A percentile compares a stretch with the other conserved stretches of the same genome.
Evolutionary conservation across 1,140 invertebrate genomes (phyloP).

Genomic region (Dendrolimus kikuchii): DNA sequence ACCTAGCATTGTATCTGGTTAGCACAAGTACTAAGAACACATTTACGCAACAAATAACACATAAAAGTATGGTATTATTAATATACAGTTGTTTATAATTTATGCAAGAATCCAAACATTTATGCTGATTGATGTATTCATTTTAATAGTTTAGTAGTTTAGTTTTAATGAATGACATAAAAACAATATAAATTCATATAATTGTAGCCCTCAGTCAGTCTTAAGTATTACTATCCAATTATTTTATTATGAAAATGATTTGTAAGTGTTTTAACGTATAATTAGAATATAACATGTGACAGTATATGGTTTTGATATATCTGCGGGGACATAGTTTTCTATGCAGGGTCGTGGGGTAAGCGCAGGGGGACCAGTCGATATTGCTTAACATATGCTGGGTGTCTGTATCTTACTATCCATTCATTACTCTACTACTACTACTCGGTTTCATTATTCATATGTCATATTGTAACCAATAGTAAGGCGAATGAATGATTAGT

Average conservation of each 20-base stretch:
- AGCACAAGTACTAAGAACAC: conserved; percentile 38
- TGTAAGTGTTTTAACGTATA: conserved; percentile 21
- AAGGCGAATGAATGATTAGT: no score
- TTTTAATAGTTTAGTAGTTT: no score
- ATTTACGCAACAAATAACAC: conserved; percentile 44
- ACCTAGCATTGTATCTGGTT: neutral
- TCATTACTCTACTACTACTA: no score
- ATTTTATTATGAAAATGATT: conserved; percentile 26
- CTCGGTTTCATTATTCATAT: no score
- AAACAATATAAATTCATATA: conserved; percentile 20
- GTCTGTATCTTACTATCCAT: no score
- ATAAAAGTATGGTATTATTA: conserved; percentile 34
- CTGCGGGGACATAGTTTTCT: conserved; percentile 4
- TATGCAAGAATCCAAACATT: conserved; percentile 22
- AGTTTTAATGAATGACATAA: conserved; percentile 30
- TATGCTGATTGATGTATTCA: no score
- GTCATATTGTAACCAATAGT: no score
- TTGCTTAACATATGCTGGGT: no score
- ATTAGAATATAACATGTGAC: conserved; percentile 19
- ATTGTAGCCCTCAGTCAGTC: conserved; percentile 43
- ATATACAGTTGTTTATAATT: conserved; percentile 26
- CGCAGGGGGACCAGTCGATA: conserved; percentile 2
- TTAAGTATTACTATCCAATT: conserved; percentile 48
- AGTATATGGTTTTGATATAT: conserved; percentile 10
- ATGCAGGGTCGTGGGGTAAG: conserved; percentile 7